Evolutionary conservation across 1,140 invertebrate species (phyloP), one percentile per base, ranked within the genome.

Genomic region (Grapholita molesta): DNA sequence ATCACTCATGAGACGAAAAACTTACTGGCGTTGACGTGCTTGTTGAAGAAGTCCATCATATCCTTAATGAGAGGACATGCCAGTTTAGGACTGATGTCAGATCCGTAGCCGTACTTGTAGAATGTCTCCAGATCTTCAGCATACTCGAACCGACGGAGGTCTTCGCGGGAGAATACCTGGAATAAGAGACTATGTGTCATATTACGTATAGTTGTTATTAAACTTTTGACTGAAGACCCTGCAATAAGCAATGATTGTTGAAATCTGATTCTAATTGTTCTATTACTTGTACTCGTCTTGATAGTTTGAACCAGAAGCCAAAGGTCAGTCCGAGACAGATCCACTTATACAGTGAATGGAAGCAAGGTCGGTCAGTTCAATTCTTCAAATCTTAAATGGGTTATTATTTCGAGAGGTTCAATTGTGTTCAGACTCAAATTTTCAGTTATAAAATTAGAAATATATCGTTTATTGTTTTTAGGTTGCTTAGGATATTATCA

Each of bases 41-140:
- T 94, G 84, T 91, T 89, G 76, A 97, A 95, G 79, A 94, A 94
- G 11, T 93, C 86, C 66, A 97, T 94, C 90, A 98, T 93, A 74
- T 98, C 95, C 77, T 95, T 94, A 0, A 97, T 85, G 1, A 95
- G 91, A 0, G 94, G 93, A 87, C 97, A 98, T 48, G 96, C 96
- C 15, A 97, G 90, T 67, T 94, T 93, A 38, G 87, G 85, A 70
- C 95, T 95, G 48, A 94, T 88, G 7, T 93, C 85, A 61, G 94
- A 94, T 0, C 96, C 97, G 80, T 96, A 96, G 3, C 96, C 96
- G 66, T 94, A 93, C 68, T 94, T 94, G 85, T 97, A 97, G 79
- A 96, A 97, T 72, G 95, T 94, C 80, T 96, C 93, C 6, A 98
- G 85, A 89, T 98, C 97, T 83, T 96, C 95, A 0, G 93, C 88